A percentile compares a stretch with the other conserved stretches of the same genome.
Evolutionary conservation across 2,797 vertebrate species (phyloP).

Genomic region (Rhynchotus rufescens): DNA sequence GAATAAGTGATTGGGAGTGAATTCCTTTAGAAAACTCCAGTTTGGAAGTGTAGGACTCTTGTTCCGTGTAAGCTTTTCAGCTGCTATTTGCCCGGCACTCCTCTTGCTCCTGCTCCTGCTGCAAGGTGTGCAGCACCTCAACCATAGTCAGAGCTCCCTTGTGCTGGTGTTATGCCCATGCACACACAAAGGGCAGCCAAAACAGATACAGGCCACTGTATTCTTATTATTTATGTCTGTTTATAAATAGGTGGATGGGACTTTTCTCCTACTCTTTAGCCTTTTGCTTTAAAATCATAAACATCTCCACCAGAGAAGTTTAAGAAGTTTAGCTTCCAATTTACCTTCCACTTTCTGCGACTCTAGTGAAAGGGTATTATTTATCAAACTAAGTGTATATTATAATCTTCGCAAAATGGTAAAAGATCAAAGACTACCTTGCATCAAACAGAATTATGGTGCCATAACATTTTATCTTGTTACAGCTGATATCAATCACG

Average conservation of each 20-base stretch:
- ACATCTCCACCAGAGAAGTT: conserved; percentile 8
- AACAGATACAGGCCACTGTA: background rate
- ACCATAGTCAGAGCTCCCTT: fast-evolving
- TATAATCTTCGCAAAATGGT: conserved; percentile 78
- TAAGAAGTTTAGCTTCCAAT: conserved; percentile 49
- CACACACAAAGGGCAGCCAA: background rate
- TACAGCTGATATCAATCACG: conserved; percentile 78
- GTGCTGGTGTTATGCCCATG: background rate
- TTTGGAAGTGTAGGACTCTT: fast-evolving
- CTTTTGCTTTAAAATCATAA: conserved; percentile 42
- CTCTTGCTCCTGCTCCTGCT: background rate
- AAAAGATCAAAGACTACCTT: conserved; percentile 80
- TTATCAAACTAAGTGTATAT: conserved; percentile 74
- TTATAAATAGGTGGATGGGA: background rate
- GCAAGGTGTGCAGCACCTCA: fast-evolving
- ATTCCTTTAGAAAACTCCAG: background rate
- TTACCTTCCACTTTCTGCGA: conserved; percentile 53
- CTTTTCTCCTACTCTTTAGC: background rate
- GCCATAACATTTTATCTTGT: conserved; percentile 80
- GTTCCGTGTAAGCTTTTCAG: background rate
- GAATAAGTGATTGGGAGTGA: background rate
- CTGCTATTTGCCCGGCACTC: background rate
- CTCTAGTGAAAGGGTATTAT: conserved; percentile 72
- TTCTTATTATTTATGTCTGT: background rate
- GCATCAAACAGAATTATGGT: conserved; percentile 78